These are phyloP conservation scores for Drosophila siamana DNA, from an alignment of 2,888 invertebrate genomes.

Conservation along the genomic window DNA sequence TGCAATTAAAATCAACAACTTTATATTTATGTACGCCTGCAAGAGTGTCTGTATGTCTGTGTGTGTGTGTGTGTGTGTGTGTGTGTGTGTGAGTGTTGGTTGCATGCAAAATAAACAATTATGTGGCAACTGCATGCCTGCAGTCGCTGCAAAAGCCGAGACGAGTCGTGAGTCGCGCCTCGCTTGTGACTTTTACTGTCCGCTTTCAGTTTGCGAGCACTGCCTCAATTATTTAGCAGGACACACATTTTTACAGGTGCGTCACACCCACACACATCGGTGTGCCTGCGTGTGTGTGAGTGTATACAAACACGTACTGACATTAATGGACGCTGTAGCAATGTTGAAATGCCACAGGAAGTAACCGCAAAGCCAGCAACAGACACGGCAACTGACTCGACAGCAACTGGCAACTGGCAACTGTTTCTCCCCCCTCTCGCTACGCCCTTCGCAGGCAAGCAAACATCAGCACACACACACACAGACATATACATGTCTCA, in stretches of 20 bases:
- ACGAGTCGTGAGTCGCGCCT: not conserved
- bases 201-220: slow-evolving; percentile 24
- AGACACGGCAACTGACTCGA: slow-evolving; percentile 23
- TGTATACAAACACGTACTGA: slow-evolving; percentile 10
- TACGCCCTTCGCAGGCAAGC: not conserved
- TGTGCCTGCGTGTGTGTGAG: slow-evolving; percentile 1
- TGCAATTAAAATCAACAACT: slow-evolving; percentile 57
- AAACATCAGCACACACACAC: slow-evolving; percentile 6
- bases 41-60: not conserved
- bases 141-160: slow-evolving; percentile 24
- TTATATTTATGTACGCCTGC: not conserved
- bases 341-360: slow-evolving; percentile 50
- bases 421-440: not conserved
- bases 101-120: slow-evolving; percentile 50
- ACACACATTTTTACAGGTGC: slow-evolving; percentile 41
- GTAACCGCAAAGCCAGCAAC: slow-evolving; percentile 40
- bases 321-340: slow-evolving; percentile 63
- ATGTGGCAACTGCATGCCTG: slow-evolving; percentile 57
- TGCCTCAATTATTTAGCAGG: slow-evolving; percentile 68
- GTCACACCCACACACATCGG: slow-evolving; percentile 17
- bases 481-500: slow-evolving; percentile 11
- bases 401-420: slow-evolving; percentile 39
- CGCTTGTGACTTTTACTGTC: slow-evolving; percentile 14
- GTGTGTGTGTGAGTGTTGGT: slow-evolving; percentile 3
- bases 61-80: not conserved